These are phyloP conservation scores for Gambelia wislizenii DNA, from an alignment of 2,797 vertebrate genomes.

Conservation along the genomic window DNA sequence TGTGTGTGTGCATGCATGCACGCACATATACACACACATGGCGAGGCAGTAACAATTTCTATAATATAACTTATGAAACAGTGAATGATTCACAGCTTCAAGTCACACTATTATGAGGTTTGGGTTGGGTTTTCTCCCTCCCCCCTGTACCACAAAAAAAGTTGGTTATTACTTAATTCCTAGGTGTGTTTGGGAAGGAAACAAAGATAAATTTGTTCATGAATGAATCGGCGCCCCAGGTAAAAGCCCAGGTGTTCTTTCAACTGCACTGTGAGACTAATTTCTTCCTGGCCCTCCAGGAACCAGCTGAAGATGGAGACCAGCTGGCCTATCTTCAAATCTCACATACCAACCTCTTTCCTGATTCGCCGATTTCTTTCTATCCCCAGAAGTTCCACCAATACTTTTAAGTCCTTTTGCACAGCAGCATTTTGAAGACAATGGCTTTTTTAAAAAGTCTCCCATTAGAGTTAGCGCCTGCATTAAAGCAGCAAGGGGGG, in stretches of 20 bases:
- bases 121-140: background rate
- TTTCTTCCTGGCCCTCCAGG: conserved; percentile 84
- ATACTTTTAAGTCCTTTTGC: conserved; percentile 60
- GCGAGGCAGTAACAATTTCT: background rate
- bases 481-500: conserved; percentile 40
- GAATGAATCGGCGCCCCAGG: conserved; percentile 78
- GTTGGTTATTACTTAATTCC: conserved; percentile 66
- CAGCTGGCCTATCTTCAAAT: conserved; percentile 79
- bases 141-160: conserved; percentile 11
- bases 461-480: conserved; percentile 51
- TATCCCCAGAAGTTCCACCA: conserved; percentile 76
- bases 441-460: conserved; percentile 51
- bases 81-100: background rate
- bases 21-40: no score
- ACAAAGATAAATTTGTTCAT: conserved; percentile 83
- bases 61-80: conserved; percentile 23
- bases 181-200: conserved; percentile 76
- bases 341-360: conserved; percentile 82
- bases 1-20: no score
- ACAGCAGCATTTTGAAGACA: conserved; percentile 57
- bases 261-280: conserved; percentile 82
- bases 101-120: background rate
- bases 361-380: conserved; percentile 79
- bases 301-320: conserved; percentile 77
- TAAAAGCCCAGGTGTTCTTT: conserved; percentile 84